Conservation (phyloP, 1,140 invertebrate species). For the Xylocopa sonorina region DNA sequence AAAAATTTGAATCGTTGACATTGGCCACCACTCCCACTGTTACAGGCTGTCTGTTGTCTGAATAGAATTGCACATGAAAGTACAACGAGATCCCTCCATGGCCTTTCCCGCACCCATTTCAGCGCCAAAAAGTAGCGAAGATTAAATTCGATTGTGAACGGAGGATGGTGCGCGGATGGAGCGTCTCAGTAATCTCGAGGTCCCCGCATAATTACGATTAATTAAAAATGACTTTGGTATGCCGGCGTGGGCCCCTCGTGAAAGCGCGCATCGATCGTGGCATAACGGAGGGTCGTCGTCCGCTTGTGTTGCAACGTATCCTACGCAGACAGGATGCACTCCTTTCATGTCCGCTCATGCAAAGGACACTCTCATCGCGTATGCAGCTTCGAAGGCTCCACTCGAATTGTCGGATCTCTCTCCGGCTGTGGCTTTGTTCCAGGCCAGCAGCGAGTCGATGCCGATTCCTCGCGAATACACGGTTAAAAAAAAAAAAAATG, state of each 20-base stretch:
- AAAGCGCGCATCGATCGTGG: constrained; percentile 43
- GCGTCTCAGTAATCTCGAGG: constrained; percentile 8
- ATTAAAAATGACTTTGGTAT: constrained; percentile 50
- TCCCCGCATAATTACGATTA: constrained; percentile 37
- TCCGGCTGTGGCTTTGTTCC: constrained; percentile 33
- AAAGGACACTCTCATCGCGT: constrained; percentile 53
- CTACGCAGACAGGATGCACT: constrained; percentile 53
- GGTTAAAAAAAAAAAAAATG: no score
- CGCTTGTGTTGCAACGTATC: constrained; percentile 37
- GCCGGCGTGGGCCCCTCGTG: constrained; percentile 18
- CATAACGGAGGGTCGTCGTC: constrained; percentile 24
- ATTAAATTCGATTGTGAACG: constrained; percentile 23
- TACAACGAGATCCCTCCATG: no score
- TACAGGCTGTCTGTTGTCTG: no score
- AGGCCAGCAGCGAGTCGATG: not conserved
- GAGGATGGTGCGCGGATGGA: not conserved
- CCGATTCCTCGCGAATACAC: constrained; percentile 6
- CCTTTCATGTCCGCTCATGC: constrained; percentile 45
- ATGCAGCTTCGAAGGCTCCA: constrained; percentile 38
- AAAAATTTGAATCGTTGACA: no score
- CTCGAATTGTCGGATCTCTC: constrained; percentile 35
- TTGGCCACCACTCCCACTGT: no score
- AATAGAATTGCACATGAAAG: no score
- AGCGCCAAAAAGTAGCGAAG: no score
- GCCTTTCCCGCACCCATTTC: no score